Percentiles rank a stretch among this genome's conserved stretches.
These are phyloP conservation scores for Lasioglossum baleicum DNA, from an alignment of 1,140 invertebrate genomes.

Conservation along the genomic window DNA sequence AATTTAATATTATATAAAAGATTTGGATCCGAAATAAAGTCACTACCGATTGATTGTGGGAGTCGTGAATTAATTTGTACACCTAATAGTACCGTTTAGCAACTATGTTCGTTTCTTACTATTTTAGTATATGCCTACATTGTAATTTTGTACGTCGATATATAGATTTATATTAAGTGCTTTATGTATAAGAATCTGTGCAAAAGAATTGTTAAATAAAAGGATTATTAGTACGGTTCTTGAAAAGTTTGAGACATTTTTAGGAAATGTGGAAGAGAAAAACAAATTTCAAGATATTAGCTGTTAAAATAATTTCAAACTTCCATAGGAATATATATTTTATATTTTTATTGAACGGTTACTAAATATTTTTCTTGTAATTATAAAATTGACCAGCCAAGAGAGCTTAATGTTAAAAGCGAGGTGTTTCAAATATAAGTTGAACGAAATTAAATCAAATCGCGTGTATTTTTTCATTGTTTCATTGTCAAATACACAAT, in stretches of 20 bases:
- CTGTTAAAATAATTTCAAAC: background rate
- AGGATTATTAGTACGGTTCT: background rate
- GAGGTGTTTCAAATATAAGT: background rate
- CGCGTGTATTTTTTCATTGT: conserved; percentile 63
- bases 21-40: no score
- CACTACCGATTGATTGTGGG: no score
- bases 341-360: background rate
- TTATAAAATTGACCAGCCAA: no score
- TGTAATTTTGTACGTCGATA: conserved; percentile 21
- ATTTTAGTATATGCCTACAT: background rate
- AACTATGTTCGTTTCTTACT: background rate
- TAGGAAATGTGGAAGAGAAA: no score
- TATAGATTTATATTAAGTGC: conserved; percentile 13
- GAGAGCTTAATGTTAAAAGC: no score
- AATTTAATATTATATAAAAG: no score
- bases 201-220: background rate
- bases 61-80: no score
- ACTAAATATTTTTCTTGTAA: no score
- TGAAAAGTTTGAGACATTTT: no score
- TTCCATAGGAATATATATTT: background rate
- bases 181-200: background rate
- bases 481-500: conserved; percentile 71
- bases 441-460: conserved; percentile 56
- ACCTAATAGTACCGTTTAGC: background rate
- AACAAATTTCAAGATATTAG: no score